Conservation (phyloP, 2,797 vertebrate species). For the Rachycentron canadum region DNA sequence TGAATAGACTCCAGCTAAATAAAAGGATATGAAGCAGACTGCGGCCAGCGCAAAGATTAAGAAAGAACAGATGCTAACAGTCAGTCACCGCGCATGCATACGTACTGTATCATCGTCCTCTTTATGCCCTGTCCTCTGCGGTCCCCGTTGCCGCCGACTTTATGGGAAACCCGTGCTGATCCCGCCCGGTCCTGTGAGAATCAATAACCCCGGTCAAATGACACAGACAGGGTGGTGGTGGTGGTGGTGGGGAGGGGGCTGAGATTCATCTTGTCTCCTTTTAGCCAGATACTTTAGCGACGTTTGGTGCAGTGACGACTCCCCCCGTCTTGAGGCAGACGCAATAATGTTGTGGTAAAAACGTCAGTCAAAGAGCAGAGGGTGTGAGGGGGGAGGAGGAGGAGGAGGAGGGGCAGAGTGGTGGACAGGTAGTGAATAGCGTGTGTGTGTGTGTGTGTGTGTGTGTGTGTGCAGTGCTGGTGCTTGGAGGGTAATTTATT, state of each 20-base stretch:
- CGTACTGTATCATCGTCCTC: constrained; percentile 55
- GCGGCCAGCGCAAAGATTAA: constrained; percentile 66
- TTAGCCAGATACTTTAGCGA: constrained; percentile 93
- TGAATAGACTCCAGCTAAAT: constrained; percentile 25
- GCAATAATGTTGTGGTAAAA: constrained; percentile 94
- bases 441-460: constrained; percentile 33
- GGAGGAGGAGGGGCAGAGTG: constrained; percentile 18
- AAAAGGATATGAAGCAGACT: constrained; percentile 31
- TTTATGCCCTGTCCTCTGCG: constrained; percentile 81
- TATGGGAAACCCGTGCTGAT: constrained; percentile 93
- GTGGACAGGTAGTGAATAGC: constrained; percentile 83
- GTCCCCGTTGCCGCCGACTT: constrained; percentile 87
- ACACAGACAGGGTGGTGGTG: too few species aligned
- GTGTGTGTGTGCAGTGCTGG: constrained; percentile 29
- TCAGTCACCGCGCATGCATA: constrained; percentile 66
- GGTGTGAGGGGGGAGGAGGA: constrained; percentile 41
- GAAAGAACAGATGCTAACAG: constrained; percentile 71
- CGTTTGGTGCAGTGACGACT: constrained; percentile 92
- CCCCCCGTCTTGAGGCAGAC: constrained; percentile 85
- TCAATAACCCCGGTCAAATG: constrained; percentile 94
- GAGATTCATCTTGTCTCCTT: constrained; percentile 87
- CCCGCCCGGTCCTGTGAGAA: constrained; percentile 87
- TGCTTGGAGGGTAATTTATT: constrained; percentile 87
- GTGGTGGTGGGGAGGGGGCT: too few species aligned
- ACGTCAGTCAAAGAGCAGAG: constrained; percentile 88